These are phyloP conservation scores for Peromyscus maniculatus DNA, from an alignment of 2,113 vertebrate species.

Conservation along the genomic window DNA sequence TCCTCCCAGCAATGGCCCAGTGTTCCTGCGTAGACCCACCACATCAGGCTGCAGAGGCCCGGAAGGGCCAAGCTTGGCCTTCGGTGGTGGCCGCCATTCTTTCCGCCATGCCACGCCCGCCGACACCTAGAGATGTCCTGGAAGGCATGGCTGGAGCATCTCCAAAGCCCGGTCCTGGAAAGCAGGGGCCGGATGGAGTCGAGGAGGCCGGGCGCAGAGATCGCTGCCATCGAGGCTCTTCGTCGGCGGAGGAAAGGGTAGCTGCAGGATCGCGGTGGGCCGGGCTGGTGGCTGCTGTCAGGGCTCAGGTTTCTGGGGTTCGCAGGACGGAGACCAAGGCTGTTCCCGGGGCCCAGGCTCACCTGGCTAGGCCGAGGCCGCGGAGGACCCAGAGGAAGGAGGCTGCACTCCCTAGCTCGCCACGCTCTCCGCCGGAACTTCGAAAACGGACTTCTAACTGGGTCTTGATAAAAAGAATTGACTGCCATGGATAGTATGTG, in stretches of 20 bases:
- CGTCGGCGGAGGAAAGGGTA: neutral
- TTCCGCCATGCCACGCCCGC: neutral
- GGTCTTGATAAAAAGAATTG: neutral
- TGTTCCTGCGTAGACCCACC: neutral
- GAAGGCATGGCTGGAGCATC: neutral
- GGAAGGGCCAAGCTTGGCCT: neutral
- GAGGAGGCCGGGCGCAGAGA: neutral
- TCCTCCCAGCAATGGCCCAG: neutral
- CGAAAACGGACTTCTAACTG: neutral
- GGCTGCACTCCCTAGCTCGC: too few relatives aligned
- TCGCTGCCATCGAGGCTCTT: neutral
- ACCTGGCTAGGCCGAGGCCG: too few relatives aligned
- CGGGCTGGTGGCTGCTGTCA: neutral
- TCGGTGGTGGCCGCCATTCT: neutral
- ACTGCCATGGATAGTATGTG: neutral
- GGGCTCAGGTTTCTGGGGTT: neutral
- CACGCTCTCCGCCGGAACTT: too few relatives aligned
- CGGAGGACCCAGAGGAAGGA: too few relatives aligned
- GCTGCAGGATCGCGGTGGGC: too few relatives aligned
- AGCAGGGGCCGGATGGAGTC: too few relatives aligned
- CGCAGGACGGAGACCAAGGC: neutral
- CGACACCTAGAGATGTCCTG: neutral
- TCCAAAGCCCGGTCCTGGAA: neutral
- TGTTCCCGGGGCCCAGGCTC: neutral
- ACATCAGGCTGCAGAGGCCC: neutral